Conservation (phyloP, 2,113 vertebrate genomes). For the Oreochromis spilurus region DNA sequence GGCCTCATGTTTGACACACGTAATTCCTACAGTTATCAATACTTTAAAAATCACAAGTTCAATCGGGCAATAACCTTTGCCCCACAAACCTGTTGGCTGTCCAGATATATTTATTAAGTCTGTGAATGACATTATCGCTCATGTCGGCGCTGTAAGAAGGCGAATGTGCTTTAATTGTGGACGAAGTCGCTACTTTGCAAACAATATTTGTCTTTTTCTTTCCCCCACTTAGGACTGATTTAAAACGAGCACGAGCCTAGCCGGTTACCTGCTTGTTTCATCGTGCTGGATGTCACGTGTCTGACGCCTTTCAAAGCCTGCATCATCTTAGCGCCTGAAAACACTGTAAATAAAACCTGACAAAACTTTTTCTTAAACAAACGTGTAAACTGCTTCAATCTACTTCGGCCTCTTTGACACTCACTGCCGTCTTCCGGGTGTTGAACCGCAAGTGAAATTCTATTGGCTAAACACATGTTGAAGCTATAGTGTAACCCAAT, state of each 20-base stretch:
- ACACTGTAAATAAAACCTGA: background rate
- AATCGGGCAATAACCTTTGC: background rate
- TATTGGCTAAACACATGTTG: constrained; percentile 1
- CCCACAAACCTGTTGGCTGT: background rate
- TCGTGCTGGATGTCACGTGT: constrained; percentile 17
- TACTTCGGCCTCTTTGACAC: background rate
- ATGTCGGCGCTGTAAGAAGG: background rate
- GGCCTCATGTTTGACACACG: background rate
- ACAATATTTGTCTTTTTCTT: background rate
- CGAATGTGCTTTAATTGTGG: background rate
- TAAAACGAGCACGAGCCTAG: background rate
- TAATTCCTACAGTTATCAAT: background rate
- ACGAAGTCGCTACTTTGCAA: background rate
- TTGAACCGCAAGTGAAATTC: background rate
- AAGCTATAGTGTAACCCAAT: background rate
- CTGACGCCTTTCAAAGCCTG: constrained; percentile 53
- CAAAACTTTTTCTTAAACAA: background rate
- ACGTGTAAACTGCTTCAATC: background rate
- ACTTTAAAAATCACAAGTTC: background rate
- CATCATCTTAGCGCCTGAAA: constrained; percentile 34
- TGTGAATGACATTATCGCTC: background rate
- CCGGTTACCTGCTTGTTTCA: constrained; percentile 59
- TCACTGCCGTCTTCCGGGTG: background rate
- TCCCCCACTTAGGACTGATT: background rate
- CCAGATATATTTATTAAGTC: background rate